Base-by-base conservation (phyloP, 92 coral and sea anemone genomes). In the Epizoanthus ramosus region DNA sequence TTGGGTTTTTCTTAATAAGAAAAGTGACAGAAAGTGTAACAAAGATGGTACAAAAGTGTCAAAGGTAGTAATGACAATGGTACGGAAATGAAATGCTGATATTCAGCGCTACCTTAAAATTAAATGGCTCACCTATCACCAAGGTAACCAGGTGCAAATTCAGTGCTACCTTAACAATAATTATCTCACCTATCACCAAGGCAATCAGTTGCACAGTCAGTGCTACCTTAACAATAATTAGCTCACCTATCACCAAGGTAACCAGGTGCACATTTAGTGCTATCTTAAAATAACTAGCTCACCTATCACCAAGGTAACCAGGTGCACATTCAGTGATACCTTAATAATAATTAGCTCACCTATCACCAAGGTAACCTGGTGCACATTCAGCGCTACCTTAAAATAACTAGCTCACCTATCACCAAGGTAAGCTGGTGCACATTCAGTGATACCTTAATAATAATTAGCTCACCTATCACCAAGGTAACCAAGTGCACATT, bases 241-340 rank as follows among this genome's bases (percentile, higher is more conserved):
- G 65, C 83, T 59, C 53, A 93, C 98, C 92, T 91, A 17, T 85
- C 77, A 25, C 98, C 98, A 39, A 68, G 88, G 85, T 90, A 95
- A 54, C 98, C 98, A 53, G 93, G 91, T 10, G 84, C 82, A 64
- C 98, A 95, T 10, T 83, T 84, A 50, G 97, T 93, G 25, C 87
- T 85, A 28, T 97, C n/a, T n/a, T n/a, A n/a, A n/a, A n/a, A n/a
- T n/a, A 68, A 67, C 57, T 21, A 56, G 65, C 83, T 59, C 53
- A 93, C 98, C 92, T 91, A 17, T 85, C 77, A 25, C 98, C 98
- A 39, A 68, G 88, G 85, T 90, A 95, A 54, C 98, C 98, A 53
- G 93, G 91, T 10, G 84, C 79, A 64, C 98, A 95, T 10, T 83
- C 85, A 50, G 97, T 91, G 25, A 85, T 85, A 28, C 98, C 98